Conservation (phyloP, 2,113 vertebrate genomes). For the Psilopogon haemacephalus region DNA sequence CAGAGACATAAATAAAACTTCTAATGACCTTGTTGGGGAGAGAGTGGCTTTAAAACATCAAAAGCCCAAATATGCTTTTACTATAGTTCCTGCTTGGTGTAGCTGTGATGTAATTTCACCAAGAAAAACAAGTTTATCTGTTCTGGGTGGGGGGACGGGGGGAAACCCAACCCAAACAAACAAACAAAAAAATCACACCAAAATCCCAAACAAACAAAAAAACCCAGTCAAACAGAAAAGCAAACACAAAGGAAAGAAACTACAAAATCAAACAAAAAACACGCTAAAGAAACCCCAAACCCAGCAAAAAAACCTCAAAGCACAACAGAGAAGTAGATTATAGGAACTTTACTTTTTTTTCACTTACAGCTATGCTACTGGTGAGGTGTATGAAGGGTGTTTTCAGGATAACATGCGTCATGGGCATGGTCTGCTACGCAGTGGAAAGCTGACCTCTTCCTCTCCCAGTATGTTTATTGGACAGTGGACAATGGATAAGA, state of each 20-base stretch:
- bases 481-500: conserved; percentile 94
- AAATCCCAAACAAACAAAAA: not conserved
- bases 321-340: not conserved
- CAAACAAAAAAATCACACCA: not conserved
- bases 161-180: not conserved
- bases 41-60: not conserved
- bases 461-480: conserved; percentile 98
- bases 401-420: conserved; percentile 94
- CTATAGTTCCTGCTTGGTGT: not conserved
- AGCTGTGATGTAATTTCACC: not conserved
- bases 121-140: not conserved
- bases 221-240: too few species aligned
- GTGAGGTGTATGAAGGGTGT: conserved; percentile 93
- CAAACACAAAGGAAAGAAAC: too few species aligned
- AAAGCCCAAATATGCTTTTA: not conserved
- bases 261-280: not conserved
- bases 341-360: not conserved
- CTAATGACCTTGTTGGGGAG: not conserved
- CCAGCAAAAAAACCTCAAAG: not conserved
- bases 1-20: not conserved
- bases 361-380: conserved; percentile 84
- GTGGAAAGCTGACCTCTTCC: conserved; percentile 90
- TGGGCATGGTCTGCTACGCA: conserved; percentile 94
- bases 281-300: too few species aligned
- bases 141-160: not conserved